Conservation (phyloP, 2,888 invertebrate genomes). For the Podabrus alpinus region DNA sequence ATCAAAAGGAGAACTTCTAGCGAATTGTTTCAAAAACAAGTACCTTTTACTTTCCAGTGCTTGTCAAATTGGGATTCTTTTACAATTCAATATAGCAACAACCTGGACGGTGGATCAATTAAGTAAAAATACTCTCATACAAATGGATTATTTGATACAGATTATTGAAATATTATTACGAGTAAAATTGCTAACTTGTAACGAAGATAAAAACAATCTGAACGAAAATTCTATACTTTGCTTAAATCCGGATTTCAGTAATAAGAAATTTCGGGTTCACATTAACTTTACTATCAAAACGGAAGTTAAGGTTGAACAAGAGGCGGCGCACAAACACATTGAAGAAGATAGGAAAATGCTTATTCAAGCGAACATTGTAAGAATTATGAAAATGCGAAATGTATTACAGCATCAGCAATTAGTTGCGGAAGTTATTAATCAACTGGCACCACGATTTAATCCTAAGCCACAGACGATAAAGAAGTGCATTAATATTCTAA, state of each 20-base stretch:
- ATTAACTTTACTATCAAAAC: conserved; percentile 98
- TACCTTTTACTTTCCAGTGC: conserved; percentile 92
- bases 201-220: conserved; percentile 78
- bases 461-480: conserved; percentile 97
- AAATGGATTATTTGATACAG: conserved; percentile 79
- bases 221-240: conserved; percentile 74
- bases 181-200: conserved; percentile 84
- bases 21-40: conserved; percentile 93
- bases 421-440: conserved; percentile 95
- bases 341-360: conserved; percentile 98
- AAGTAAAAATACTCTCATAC: conserved; percentile 85
- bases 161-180: conserved; percentile 93
- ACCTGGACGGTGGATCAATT: conserved; percentile 87
- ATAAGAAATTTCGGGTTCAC: conserved; percentile 96
- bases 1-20: conserved; percentile 96
- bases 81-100: conserved; percentile 92
- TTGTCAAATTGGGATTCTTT: conserved; percentile 97
- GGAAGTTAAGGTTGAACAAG: conserved; percentile 95
- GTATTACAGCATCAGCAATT: conserved; percentile 91
- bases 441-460: conserved; percentile 93
- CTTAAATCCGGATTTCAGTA: conserved; percentile 79
- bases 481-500: conserved; percentile 99
- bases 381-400: conserved; percentile 99
- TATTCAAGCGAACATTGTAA: conserved; percentile 92
- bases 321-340: conserved; percentile 97